phyloP scores from a whole-genome alignment of 2,797 vertebrate genomes.

The Craterocephalus amniculus region DNA sequence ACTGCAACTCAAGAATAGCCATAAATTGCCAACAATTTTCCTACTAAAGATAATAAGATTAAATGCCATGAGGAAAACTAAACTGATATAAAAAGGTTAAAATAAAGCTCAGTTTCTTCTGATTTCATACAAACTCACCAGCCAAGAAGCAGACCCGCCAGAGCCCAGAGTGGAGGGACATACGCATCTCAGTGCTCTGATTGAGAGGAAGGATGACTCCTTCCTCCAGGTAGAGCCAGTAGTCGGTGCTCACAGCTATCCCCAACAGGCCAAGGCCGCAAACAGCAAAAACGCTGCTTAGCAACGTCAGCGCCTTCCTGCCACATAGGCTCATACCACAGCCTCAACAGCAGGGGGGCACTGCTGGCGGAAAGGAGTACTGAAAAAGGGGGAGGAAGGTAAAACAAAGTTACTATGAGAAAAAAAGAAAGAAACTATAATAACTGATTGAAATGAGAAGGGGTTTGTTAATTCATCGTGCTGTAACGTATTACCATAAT shows the following conservation, averaged over 20 bases:
- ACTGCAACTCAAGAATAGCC: neutral
- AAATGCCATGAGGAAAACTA: neutral
- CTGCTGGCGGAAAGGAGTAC: constrained; percentile 68
- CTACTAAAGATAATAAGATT: neutral
- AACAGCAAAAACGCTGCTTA: constrained; percentile 95
- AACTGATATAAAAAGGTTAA: neutral
- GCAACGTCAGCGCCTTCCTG: constrained; percentile 93
- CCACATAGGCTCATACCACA: constrained; percentile 92
- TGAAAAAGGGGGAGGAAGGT: constrained; percentile 14
- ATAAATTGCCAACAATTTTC: neutral
- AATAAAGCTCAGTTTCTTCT: neutral
- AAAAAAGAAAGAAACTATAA: neutral
- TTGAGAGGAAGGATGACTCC: constrained; percentile 93
- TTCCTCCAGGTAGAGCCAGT: constrained; percentile 98
- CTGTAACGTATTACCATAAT: neutral
- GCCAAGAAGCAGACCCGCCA: constrained; percentile 96
- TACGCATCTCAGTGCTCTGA: constrained; percentile 90
- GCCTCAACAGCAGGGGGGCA: constrained; percentile 74
- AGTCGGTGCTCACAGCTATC: constrained; percentile 95
- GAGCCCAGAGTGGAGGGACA: constrained; percentile 94
- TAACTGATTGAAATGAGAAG: neutral
- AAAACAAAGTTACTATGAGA: neutral
- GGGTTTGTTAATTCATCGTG: neutral
- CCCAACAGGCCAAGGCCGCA: constrained; percentile 93
- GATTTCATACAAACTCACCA: constrained; percentile 77